A percentile compares a stretch with the other conserved stretches of the same genome.
Evolutionary conservation across 2,113 vertebrate species (phyloP).

Genomic region (Ciconia stormi): DNA sequence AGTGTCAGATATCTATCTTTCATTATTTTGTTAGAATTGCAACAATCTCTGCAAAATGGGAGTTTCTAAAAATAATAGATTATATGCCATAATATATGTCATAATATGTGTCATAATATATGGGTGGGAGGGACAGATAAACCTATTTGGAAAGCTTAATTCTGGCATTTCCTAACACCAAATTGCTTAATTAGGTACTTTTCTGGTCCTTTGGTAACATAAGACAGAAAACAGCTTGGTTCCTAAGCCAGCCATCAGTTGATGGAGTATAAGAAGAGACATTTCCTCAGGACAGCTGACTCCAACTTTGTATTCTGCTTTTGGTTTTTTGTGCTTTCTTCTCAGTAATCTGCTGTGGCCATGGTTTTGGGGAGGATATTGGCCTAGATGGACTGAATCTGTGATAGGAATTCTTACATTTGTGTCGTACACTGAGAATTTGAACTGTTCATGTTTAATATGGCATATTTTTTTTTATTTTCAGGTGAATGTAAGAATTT

Average conservation of each 20-base stretch:
- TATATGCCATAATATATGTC: background rate
- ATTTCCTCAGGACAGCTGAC: background rate
- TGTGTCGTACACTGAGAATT: background rate
- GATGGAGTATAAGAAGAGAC: background rate
- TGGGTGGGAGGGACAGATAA: background rate
- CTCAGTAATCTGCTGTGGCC: background rate
- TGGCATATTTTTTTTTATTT: background rate
- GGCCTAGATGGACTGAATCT: background rate
- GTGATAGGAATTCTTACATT: background rate
- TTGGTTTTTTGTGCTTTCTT: background rate
- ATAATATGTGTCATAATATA: too few relatives aligned
- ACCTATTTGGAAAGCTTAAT: background rate
- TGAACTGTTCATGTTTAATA: background rate
- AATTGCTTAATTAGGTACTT: background rate
- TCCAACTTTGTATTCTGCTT: background rate
- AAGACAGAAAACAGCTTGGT: background rate
- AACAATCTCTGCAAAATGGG: background rate
- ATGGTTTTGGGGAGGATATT: background rate
- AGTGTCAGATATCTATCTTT: background rate
- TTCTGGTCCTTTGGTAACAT: background rate
- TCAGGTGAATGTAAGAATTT: constrained; percentile 78
- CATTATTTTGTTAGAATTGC: background rate
- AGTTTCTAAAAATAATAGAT: background rate
- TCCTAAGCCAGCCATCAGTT: background rate
- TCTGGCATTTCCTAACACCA: background rate